Percentiles rank a stretch among this genome's conserved stretches.
phyloP scores from a whole-genome alignment of 2,888 invertebrate genomes.

The Colostygia pectinataria region DNA sequence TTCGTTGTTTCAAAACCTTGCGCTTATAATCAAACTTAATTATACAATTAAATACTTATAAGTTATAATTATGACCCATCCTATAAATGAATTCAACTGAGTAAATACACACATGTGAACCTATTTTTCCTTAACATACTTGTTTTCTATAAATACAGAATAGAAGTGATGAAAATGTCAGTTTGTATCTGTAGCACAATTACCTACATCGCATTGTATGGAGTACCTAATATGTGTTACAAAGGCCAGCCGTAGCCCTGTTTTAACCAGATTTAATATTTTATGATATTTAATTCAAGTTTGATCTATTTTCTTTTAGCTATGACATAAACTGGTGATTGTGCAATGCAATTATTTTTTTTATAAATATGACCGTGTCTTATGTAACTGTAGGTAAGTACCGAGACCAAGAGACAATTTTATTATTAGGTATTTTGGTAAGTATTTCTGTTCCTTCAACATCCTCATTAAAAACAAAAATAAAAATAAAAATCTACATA shows the following conservation, averaged over 20 bases:
- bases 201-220: constrained; percentile 14
- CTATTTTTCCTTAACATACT: constrained; percentile 32
- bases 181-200: background rate
- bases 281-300: no score
- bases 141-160: constrained; percentile 26
- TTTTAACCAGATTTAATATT: no score
- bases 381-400: no score
- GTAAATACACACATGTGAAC: constrained; percentile 17
- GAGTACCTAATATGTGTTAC: no score
- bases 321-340: no score
- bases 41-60: constrained; percentile 11
- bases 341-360: no score
- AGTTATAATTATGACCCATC: constrained; percentile 9
- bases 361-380: no score
- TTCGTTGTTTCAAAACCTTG: constrained; percentile 29
- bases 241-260: no score
- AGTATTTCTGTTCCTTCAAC: no score
- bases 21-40: constrained; percentile 6
- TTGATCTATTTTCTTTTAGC: no score
- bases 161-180: constrained; percentile 3
- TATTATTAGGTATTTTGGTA: no score
- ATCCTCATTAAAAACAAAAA: background rate
- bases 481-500: no score
- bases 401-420: constrained; percentile 3
- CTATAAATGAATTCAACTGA: constrained; percentile 27